phyloP scores from a whole-genome alignment of 2,113 vertebrate species.

The Aphyosemion australe region DNA sequence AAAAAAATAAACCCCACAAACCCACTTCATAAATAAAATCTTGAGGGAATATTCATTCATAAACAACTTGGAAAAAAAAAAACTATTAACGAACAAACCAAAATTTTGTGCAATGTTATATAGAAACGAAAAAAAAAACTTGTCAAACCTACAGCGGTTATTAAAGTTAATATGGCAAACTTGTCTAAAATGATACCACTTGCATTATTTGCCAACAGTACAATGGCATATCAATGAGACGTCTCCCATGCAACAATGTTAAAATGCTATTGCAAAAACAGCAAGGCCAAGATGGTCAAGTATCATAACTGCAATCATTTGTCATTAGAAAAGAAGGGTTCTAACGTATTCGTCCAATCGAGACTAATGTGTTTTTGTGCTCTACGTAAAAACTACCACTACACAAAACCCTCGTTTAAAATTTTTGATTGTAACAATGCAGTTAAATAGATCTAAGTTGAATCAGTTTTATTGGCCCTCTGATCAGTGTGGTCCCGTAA shows the following conservation, averaged over 20 bases:
- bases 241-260: conserved; percentile 43
- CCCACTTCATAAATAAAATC: conserved; percentile 45
- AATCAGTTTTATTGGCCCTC: conserved; percentile 40
- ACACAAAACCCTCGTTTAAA: conserved; percentile 53
- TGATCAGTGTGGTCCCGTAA: conserved; percentile 28
- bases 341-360: conserved; percentile 35
- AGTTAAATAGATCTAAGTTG: conserved; percentile 45
- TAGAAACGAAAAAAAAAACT: neutral
- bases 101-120: conserved; percentile 2
- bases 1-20: conserved; percentile 41
- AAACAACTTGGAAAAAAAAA: conserved; percentile 32
- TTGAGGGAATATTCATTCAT: conserved; percentile 44
- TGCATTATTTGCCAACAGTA: conserved; percentile 28
- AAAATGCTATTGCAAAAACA: conserved; percentile 33
- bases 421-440: conserved; percentile 70
- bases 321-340: conserved; percentile 44
- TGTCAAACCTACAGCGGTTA: conserved; percentile 28
- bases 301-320: conserved; percentile 45
- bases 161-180: conserved; percentile 23
- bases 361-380: conserved; percentile 51
- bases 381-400: conserved; percentile 64
- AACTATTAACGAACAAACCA: conserved; percentile 25
- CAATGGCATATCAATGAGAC: conserved; percentile 38
- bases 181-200: conserved; percentile 21
- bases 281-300: conserved; percentile 69